Evolutionary conservation across 2,113 vertebrate genomes (phyloP).

Genomic region (Tinamus guttatus): DNA sequence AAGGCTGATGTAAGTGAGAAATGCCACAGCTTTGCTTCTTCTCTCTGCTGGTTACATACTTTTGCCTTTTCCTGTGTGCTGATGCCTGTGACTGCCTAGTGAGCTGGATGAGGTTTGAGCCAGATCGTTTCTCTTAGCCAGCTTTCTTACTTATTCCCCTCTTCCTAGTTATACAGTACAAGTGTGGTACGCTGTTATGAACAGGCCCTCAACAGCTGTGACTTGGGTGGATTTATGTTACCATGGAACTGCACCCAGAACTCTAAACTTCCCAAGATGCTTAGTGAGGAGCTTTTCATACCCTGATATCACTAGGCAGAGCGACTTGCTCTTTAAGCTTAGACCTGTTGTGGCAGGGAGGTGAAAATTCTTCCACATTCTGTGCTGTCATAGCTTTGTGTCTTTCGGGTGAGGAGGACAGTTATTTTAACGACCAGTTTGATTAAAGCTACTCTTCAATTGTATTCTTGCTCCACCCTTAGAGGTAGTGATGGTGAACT

Average conservation of each 20-base stretch:
- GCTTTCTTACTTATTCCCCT: not conserved
- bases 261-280: not conserved
- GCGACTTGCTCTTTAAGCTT: not conserved
- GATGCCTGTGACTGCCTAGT: not conserved
- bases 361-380: not conserved
- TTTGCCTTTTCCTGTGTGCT: not conserved
- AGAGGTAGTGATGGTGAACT: not conserved
- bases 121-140: fast-evolving
- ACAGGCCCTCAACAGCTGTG: not conserved
- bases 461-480: not conserved
- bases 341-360: not conserved
- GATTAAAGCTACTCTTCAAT: not conserved
- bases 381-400: not conserved
- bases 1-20: not conserved
- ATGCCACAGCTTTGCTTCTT: not conserved
- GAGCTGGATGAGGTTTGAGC: not conserved
- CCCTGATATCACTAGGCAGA: not conserved
- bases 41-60: not conserved
- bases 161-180: not conserved
- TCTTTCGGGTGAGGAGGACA: not conserved
- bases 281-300: not conserved
- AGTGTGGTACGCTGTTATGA: fast-evolving
- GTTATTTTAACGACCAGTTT: not conserved
- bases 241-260: not conserved
- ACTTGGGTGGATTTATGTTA: not conserved